Evolutionary conservation across 2,797 vertebrate genomes (phyloP).

Genomic region (Neostethus bicornis): DNA sequence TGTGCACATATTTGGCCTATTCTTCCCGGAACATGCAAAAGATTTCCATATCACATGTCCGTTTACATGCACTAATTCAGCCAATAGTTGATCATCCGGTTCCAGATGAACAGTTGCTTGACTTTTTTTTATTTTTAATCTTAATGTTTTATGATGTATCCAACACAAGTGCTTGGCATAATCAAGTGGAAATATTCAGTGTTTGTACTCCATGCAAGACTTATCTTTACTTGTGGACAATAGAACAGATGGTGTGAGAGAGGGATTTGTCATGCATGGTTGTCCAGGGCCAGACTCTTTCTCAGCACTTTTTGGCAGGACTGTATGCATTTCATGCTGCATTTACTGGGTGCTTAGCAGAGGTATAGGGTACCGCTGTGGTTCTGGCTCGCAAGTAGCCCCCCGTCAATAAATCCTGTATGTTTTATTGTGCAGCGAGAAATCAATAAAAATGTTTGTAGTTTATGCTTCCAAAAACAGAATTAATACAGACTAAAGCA

Average conservation of each 20-base stretch:
- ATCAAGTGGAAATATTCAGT: constrained; percentile 55
- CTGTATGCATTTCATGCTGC: constrained; percentile 64
- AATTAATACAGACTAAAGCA: constrained; percentile 13
- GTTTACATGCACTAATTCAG: neutral
- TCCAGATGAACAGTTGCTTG: constrained; percentile 29
- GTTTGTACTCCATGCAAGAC: constrained; percentile 64
- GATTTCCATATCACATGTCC: constrained; percentile 20
- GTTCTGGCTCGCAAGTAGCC: constrained; percentile 32
- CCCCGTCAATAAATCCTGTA: constrained; percentile 11
- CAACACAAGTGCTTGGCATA: constrained; percentile 46
- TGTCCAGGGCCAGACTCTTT: constrained; percentile 66
- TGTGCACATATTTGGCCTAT: constrained; percentile 23
- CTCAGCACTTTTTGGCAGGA: constrained; percentile 73
- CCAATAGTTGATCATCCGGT: constrained; percentile 33
- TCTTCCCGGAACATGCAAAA: constrained; percentile 24
- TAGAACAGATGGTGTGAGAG: constrained; percentile 75
- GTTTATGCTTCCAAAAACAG: constrained; percentile 17
- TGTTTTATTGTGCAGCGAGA: constrained; percentile 22
- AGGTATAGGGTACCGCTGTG: constrained; percentile 52
- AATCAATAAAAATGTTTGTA: constrained; percentile 22
- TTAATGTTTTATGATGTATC: constrained; percentile 50
- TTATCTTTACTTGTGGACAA: constrained; percentile 75
- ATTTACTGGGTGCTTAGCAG: constrained; percentile 59
- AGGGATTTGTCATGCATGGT: constrained; percentile 76
- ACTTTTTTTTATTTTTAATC: constrained; percentile 34